Percentiles rank a stretch among this genome's conserved stretches.
Evolutionary conservation across 2,113 vertebrate species (phyloP).

Genomic region (Neofelis nebulosa): DNA sequence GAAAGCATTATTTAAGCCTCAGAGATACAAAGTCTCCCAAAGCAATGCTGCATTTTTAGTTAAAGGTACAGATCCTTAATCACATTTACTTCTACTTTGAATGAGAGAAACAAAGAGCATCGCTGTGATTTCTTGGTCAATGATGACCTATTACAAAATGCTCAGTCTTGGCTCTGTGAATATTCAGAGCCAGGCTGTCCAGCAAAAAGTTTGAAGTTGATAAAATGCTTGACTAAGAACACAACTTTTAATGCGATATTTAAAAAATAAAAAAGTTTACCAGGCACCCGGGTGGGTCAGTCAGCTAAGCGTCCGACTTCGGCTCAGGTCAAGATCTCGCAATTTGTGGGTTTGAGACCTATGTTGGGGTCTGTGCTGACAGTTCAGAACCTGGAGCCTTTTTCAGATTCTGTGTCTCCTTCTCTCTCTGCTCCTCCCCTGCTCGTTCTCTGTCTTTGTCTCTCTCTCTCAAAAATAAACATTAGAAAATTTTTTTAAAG

Average conservation of each 20-base stretch:
- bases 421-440: too few relatives aligned
- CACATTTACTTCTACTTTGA: background rate
- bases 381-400: too few relatives aligned
- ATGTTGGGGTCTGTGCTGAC: too few relatives aligned
- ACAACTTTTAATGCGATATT: background rate
- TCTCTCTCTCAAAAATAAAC: too few relatives aligned
- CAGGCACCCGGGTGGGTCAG: too few relatives aligned
- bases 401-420: too few relatives aligned
- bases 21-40: slow-evolving; percentile 14
- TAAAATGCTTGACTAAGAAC: background rate
- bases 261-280: background rate
- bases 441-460: too few relatives aligned
- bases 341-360: too few relatives aligned
- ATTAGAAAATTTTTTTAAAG: too few relatives aligned
- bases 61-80: background rate
- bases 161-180: background rate
- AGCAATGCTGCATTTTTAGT: background rate
- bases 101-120: background rate
- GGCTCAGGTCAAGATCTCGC: too few relatives aligned
- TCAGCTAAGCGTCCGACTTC: too few relatives aligned
- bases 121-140: background rate
- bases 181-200: background rate
- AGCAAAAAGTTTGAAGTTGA: background rate
- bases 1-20: slow-evolving; percentile 33
- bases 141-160: background rate